phyloP scores from a whole-genome alignment of 2,888 invertebrate genomes.

The Leptothorax acervorum region DNA sequence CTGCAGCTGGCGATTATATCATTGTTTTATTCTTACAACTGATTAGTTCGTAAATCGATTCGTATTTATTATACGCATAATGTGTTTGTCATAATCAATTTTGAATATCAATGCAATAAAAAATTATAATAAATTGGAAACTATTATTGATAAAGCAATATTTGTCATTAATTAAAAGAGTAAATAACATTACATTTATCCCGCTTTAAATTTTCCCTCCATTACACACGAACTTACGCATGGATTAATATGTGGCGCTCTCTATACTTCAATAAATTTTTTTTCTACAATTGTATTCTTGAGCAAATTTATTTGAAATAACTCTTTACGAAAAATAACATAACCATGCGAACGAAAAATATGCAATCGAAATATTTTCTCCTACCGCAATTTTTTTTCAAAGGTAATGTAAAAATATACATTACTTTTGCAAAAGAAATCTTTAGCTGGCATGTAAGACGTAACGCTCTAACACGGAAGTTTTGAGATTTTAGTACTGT shows the following conservation, averaged over 20 bases:
- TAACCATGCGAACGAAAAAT: neutral
- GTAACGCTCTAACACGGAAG: constrained; percentile 26
- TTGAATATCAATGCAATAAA: neutral
- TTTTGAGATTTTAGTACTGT: constrained; percentile 47
- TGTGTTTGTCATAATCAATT: constrained; percentile 8
- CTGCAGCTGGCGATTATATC: neutral
- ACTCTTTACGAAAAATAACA: neutral
- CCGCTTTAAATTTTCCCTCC: neutral
- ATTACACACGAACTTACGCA: neutral
- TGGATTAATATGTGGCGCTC: neutral
- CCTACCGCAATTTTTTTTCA: neutral
- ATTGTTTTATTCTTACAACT: neutral
- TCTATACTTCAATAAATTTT: constrained; percentile 11
- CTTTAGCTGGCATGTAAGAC: constrained; percentile 16
- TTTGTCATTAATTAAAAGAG: constrained; percentile 19
- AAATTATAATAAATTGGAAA: neutral
- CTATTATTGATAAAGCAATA: constrained; percentile 16
- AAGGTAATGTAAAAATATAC: constrained; percentile 1
- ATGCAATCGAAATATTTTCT: neutral
- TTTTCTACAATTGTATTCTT: neutral
- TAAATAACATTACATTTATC: constrained; percentile 8
- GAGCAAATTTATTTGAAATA: neutral
- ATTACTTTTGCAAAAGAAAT: constrained; percentile 20
- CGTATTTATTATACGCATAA: neutral
- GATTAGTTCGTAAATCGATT: neutral